Percentiles rank a stretch among this genome's conserved stretches.
Conservation (phyloP, 2,113 vertebrate species). For the Ancistrus triradiatus region DNA sequence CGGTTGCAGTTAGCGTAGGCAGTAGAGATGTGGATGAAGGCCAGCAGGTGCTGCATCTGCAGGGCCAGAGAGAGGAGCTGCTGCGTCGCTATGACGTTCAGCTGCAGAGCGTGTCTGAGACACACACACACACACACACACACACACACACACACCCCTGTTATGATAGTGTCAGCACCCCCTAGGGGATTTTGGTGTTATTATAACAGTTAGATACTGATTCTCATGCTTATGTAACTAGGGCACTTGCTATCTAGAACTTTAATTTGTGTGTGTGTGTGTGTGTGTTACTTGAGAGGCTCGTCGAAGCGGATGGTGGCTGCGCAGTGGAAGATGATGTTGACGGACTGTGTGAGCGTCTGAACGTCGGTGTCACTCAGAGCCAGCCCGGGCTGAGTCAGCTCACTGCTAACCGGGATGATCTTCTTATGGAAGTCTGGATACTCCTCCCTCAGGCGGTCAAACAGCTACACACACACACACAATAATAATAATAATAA, state of each 20-base stretch:
- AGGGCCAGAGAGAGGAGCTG: conserved; percentile 82
- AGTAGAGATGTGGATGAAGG: conserved; percentile 91
- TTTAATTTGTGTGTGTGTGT: not conserved
- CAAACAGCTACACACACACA: conserved; percentile 78
- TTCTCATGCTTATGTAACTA: too few species aligned
- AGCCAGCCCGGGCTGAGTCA: conserved; percentile 82
- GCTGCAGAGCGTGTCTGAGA: conserved; percentile 78
- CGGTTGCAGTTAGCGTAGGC: conserved; percentile 91
- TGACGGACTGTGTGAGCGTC: conserved; percentile 74
- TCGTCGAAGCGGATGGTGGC: conserved; percentile 93
- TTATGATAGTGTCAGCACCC: too few species aligned
- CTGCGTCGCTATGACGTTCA: conserved; percentile 87
- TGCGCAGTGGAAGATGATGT: conserved; percentile 92
- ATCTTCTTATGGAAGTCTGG: conserved; percentile 88
- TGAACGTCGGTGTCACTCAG: conserved; percentile 80
- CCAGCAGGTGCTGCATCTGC: conserved; percentile 86
- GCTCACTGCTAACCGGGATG: conserved; percentile 83
- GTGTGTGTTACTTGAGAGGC: conserved; percentile 74
- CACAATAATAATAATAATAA: not conserved
- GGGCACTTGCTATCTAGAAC: too few species aligned
- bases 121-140: conserved; percentile 6
- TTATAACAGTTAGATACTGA: too few species aligned
- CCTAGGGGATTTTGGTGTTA: too few species aligned
- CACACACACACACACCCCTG: not conserved
- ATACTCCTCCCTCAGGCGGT: conserved; percentile 83